phyloP scores from a whole-genome alignment of 2,888 invertebrate genomes.

The Stenotaenia linearis region DNA sequence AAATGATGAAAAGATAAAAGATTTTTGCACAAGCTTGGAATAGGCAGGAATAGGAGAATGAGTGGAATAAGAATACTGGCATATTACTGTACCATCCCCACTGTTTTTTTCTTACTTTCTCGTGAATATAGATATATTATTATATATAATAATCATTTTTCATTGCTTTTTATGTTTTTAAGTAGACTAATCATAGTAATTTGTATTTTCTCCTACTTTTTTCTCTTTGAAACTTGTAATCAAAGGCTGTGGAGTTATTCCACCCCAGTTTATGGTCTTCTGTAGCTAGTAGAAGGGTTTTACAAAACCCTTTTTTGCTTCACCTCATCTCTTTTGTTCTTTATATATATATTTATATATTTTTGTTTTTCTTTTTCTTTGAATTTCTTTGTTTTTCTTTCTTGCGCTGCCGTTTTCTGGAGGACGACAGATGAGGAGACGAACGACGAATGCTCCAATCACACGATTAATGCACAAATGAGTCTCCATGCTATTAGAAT shows the following conservation, averaged over 20 bases:
- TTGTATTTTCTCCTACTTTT: background rate
- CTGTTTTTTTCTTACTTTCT: background rate
- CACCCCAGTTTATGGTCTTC: background rate
- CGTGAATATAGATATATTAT: background rate
- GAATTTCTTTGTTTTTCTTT: background rate
- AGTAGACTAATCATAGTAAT: background rate
- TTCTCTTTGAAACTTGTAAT: background rate
- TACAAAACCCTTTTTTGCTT: background rate
- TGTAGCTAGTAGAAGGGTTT: background rate
- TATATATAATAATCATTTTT: background rate
- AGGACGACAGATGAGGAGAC: background rate
- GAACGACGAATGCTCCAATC: background rate
- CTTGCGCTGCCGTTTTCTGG: background rate
- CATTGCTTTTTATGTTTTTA: background rate
- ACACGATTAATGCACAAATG: slow-evolving; percentile 24
- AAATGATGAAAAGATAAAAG: slow-evolving; percentile 15
- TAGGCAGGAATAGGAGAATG: background rate
- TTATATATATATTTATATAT: background rate
- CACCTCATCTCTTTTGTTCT: background rate
- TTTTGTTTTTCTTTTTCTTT: background rate
- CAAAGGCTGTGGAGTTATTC: slow-evolving; percentile 3
- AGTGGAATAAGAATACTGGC: slow-evolving; percentile 15
- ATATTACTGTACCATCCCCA: slow-evolving; percentile 12
- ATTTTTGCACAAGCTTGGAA: background rate
- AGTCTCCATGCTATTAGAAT: slow-evolving; percentile 1